Evolutionary conservation across 2,888 invertebrate species (phyloP), one percentile per base, ranked within the genome.

Genomic region (Drosophila meridiana): DNA sequence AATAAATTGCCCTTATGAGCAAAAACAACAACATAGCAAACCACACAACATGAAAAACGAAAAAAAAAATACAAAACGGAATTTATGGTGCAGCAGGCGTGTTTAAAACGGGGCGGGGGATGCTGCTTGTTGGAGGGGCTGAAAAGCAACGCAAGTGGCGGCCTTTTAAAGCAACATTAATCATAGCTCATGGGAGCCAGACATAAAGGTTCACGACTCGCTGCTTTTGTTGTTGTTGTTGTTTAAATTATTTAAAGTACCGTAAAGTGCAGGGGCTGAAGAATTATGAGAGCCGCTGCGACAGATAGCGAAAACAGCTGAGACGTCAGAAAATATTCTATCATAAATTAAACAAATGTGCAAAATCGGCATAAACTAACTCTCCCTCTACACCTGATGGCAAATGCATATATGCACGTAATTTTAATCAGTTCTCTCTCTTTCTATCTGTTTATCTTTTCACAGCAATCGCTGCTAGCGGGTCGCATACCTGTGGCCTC

Each of bases 401-500:
- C 52, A 52, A 52, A 36, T 52, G 36, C 52, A 52, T 30, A 40
- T 20, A 59, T 60, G 14, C 38, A 52, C 48, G n/a, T 36, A 60
- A 65, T 64, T 67, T 58, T 78, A 78, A 67, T 61, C 58, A 73
- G 38, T 36, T 76, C 40, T 38, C n/a, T 14, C 30, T 58, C n/a
- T 74, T 6, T 34, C 52, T 52, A n/a, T 34, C 55, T 55, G 6
- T 34, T 57, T 76, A 58, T 72, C 65, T 38, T 69, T 89, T 89
- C 89, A 61, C 88, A 93, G 93, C 93, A 93, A 91, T 92, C 93
- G 57, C 82, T 93, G 77, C 79, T 93, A 48, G 92, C 92, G 56
- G 93, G 93, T 69, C 92, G 92, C 67, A 92, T 93, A 92, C 94
- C 92, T 82, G 93, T 92, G 92, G 94, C 92, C 87, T 92, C 93